These are phyloP conservation scores for Euura saliciscinereae DNA, from an alignment of 1,140 invertebrate species.

Conservation along the genomic window DNA sequence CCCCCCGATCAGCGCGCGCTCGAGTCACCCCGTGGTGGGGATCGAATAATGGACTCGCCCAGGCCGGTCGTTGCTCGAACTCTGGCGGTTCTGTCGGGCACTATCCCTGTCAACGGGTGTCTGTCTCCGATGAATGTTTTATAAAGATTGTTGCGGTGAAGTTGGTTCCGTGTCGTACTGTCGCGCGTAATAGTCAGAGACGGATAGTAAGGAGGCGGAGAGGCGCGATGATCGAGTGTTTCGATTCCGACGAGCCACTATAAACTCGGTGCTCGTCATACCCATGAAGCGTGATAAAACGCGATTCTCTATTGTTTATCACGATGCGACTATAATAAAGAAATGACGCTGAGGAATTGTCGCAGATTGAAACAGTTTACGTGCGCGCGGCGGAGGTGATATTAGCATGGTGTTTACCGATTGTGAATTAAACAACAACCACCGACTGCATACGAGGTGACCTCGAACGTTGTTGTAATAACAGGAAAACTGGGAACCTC, in stretches of 20 bases:
- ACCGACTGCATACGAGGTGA: no score
- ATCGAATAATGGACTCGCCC: background rate
- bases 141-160: background rate
- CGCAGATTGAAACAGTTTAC: no score
- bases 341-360: no score
- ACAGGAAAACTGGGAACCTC: no score
- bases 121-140: background rate
- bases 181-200: background rate
- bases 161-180: background rate
- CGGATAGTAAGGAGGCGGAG: background rate
- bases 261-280: no score
- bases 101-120: background rate
- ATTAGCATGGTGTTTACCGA: no score
- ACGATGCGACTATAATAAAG: no score
- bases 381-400: no score
- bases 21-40: background rate
- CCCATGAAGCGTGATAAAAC: no score
- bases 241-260: background rate
- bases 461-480: no score
- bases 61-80: background rate
- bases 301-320: no score
- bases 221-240: background rate
- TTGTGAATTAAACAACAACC: no score
- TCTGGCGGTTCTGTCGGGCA: background rate
- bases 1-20: background rate